A percentile compares a stretch with the other conserved stretches of the same genome.
These are phyloP conservation scores for Gymnobelideus leadbeateri DNA, from an alignment of 2,113 vertebrate genomes.

Conservation along the genomic window DNA sequence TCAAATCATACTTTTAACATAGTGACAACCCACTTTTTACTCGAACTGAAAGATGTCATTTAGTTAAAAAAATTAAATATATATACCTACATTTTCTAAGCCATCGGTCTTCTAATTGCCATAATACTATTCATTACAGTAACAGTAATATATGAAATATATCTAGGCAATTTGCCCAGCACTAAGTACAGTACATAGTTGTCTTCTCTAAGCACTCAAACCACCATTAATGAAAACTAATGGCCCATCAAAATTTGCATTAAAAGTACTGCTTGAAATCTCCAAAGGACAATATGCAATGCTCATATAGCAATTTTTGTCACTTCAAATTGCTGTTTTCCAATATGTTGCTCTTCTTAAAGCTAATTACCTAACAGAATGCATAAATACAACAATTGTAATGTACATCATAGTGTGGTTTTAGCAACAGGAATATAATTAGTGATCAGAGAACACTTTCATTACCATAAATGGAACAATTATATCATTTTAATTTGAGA, in stretches of 20 bases:
- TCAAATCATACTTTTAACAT: slow-evolving; percentile 57
- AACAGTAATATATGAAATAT: slow-evolving; percentile 84
- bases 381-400: slow-evolving; percentile 74
- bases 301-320: slow-evolving; percentile 76
- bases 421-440: slow-evolving; percentile 77
- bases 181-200: slow-evolving; percentile 86
- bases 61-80: slow-evolving; percentile 74
- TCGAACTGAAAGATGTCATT: slow-evolving; percentile 66
- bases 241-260: slow-evolving; percentile 85
- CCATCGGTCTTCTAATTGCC: slow-evolving; percentile 86
- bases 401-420: slow-evolving; percentile 71
- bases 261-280: slow-evolving; percentile 77
- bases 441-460: slow-evolving; percentile 46
- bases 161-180: slow-evolving; percentile 85
- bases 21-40: slow-evolving; percentile 12
- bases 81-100: slow-evolving; percentile 85
- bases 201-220: slow-evolving; percentile 86
- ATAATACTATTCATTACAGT: slow-evolving; percentile 84
- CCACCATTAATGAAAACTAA: slow-evolving; percentile 89
- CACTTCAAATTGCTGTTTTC: slow-evolving; percentile 77
- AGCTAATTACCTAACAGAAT: slow-evolving; percentile 79
- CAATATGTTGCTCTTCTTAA: slow-evolving; percentile 74
- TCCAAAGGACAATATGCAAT: slow-evolving; percentile 82
- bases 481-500: slow-evolving; percentile 64
- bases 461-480: slow-evolving; percentile 78